Percentiles rank a stretch among this genome's conserved stretches.
Conservation (phyloP, 1,140 invertebrate genomes). For the Prorops nasuta region DNA sequence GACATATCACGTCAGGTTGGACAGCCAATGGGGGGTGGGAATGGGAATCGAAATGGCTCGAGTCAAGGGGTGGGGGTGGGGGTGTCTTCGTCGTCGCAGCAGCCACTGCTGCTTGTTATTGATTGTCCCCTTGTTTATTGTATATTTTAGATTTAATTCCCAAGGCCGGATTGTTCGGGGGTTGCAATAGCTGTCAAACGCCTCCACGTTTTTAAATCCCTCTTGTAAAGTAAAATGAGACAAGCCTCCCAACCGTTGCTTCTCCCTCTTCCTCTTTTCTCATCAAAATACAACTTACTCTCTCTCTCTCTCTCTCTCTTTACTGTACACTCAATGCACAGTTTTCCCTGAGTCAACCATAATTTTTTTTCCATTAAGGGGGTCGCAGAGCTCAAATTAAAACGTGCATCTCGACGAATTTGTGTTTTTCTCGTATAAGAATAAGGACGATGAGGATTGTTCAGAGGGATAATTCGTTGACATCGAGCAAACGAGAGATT, state of each 20-base stretch:
- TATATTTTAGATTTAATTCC: slow-evolving; percentile 59
- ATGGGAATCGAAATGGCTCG: slow-evolving; percentile 8
- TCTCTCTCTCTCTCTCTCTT: slow-evolving; percentile 8
- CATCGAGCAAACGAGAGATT: slow-evolving; percentile 4
- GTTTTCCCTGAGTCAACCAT: too few relatives aligned
- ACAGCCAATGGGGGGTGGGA: too few relatives aligned
- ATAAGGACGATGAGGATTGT: too few relatives aligned
- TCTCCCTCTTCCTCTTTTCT: background rate
- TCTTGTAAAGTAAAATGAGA: slow-evolving; percentile 54
- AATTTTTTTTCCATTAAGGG: too few relatives aligned
- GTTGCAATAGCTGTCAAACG: slow-evolving; percentile 55
- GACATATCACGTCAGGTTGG: slow-evolving; percentile 47
- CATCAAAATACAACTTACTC: too few relatives aligned
- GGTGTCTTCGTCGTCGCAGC: too few relatives aligned
- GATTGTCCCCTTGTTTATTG: slow-evolving; percentile 57
- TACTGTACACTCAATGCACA: too few relatives aligned
- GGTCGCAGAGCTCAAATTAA: too few relatives aligned
- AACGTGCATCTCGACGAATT: too few relatives aligned
- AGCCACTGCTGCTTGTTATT: slow-evolving; percentile 37
- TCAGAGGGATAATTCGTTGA: too few relatives aligned
- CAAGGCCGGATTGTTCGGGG: slow-evolving; percentile 28
- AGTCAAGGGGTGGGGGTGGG: slow-evolving; percentile 3
- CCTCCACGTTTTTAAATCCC: slow-evolving; percentile 55
- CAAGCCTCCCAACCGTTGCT: slow-evolving; percentile 15
- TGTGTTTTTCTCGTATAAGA: too few relatives aligned